phyloP scores from a whole-genome alignment of 1,140 invertebrate genomes.

The Heterodera carotae region DNA sequence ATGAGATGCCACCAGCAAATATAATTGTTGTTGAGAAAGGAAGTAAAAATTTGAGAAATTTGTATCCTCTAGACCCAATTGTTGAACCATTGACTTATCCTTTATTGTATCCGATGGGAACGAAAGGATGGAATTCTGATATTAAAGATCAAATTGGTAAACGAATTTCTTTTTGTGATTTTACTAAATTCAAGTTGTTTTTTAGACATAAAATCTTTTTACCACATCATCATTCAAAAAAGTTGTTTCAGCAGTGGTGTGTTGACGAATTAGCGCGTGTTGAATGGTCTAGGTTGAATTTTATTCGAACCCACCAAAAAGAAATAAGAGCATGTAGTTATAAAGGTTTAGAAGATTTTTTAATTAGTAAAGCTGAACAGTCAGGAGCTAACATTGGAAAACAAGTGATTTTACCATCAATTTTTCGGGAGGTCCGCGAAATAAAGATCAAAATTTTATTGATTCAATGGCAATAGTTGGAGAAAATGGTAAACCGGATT shows the following conservation, averaged over 20 bases:
- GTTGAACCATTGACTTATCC: constrained; percentile 14
- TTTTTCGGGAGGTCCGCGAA: not conserved
- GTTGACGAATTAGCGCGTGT: constrained; percentile 5
- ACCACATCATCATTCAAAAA: constrained; percentile 4
- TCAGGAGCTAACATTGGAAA: too few relatives aligned
- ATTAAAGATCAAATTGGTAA: constrained; percentile 22
- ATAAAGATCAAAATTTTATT: constrained; percentile 12
- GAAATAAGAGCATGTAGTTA: not conserved
- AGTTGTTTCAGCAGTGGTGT: too few relatives aligned
- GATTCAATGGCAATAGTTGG: constrained; percentile 14
- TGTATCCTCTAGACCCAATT: too few relatives aligned
- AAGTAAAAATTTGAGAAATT: constrained; percentile 4
- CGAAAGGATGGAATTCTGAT: constrained; percentile 18
- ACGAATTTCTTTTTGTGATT: constrained; percentile 24
- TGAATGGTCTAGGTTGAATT: constrained; percentile 23
- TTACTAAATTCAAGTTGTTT: constrained; percentile 23
- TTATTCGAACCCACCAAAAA: constrained; percentile 6
- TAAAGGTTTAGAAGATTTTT: constrained; percentile 1
- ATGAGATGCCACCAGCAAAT: constrained; percentile 6
- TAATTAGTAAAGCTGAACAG: not conserved
- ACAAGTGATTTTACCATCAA: constrained; percentile 5
- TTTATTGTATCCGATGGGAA: constrained; percentile 19
- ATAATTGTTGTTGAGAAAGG: not conserved
- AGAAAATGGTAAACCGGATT: too few relatives aligned
- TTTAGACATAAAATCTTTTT: constrained; percentile 27